phyloP scores from a whole-genome alignment of 2,797 vertebrate species.

The Acanthurus lineatus region DNA sequence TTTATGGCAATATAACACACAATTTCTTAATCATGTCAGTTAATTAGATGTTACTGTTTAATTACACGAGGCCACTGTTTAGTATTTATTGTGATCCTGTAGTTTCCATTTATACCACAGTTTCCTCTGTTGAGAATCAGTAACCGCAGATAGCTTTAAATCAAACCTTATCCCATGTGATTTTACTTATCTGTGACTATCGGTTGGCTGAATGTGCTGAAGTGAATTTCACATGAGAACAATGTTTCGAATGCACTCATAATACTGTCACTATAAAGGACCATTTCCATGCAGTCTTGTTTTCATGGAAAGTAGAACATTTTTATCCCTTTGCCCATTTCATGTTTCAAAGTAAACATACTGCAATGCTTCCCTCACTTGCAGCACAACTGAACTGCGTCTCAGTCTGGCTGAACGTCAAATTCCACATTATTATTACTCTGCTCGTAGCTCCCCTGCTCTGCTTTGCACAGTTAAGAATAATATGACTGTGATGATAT shows the following conservation, averaged over 20 bases:
- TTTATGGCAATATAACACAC: too few species aligned
- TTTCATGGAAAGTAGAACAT: conserved; percentile 22
- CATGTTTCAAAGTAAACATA: conserved; percentile 66
- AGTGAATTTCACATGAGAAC: conserved; percentile 13
- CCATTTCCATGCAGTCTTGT: conserved; percentile 17
- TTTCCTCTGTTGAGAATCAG: not conserved
- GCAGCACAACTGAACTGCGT: conserved; percentile 69
- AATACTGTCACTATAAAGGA: conserved; percentile 18
- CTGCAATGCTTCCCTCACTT: conserved; percentile 60
- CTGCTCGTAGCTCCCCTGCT: conserved; percentile 36
- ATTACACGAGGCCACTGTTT: too few species aligned
- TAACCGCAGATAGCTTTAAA: not conserved
- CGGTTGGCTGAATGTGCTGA: conserved; percentile 1
- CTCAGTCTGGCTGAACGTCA: conserved; percentile 64
- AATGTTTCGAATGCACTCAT: conserved; percentile 20
- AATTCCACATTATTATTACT: conserved; percentile 59
- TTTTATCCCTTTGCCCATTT: conserved; percentile 42
- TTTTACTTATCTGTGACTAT: conserved; percentile 2
- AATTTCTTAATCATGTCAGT: too few species aligned
- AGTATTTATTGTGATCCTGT: not conserved
- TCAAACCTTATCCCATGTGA: not conserved
- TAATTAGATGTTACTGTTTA: too few species aligned
- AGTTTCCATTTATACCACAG: not conserved
- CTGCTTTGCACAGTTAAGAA: conserved; percentile 55
- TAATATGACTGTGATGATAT: conserved; percentile 55